Evolutionary conservation across 2,797 vertebrate species (phyloP), one percentile per base, ranked within the genome.

Genomic region (Gambusia yucatana): DNA sequence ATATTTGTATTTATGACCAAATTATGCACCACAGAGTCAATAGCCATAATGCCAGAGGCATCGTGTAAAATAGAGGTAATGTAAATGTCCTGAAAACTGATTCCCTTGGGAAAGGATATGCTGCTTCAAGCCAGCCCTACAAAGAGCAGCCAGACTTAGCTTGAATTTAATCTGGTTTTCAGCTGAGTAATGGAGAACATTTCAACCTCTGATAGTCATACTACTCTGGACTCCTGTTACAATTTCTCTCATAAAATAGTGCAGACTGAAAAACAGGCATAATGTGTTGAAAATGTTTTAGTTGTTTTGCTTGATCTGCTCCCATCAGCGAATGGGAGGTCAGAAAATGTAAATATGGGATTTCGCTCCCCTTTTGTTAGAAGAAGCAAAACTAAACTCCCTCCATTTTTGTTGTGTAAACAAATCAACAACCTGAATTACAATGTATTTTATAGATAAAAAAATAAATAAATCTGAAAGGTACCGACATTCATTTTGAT

Each of bases 161-260:
- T 94, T 85, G 91, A 92, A 94, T 91, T 91, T 94, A 93, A 95
- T 93, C 87, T 81, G 79, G 92, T 95, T 92, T 93, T 86, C 84
- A 84, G 92, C 89, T 92, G 89, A 93, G 91, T 86, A 93, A 93
- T 81, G 82, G 81, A 80, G 74, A 85, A 90, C 91, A 80, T 84
- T 93, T 94, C 84, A 86, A 90, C 88, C 92, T 95, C 90, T 90
- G 83, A 89, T 89, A 94, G 91, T 89, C 88, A 89, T 86, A 71
- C 30, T 33, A 39, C 33, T 65, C 33, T 83, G 84, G 90, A 90
- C 90, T 89, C 91, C 85, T 78, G 87, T 80, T 83, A 46, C 78
- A 71, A 92, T 91, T 90, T 83, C 81, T 84, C 84, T 90, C 91
- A 92, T 95, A 93, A 95, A 39, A 20, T 10, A 94, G 85, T 94